Evolutionary conservation across 2,113 vertebrate genomes (phyloP).

Genomic region (Canis aureus): DNA sequence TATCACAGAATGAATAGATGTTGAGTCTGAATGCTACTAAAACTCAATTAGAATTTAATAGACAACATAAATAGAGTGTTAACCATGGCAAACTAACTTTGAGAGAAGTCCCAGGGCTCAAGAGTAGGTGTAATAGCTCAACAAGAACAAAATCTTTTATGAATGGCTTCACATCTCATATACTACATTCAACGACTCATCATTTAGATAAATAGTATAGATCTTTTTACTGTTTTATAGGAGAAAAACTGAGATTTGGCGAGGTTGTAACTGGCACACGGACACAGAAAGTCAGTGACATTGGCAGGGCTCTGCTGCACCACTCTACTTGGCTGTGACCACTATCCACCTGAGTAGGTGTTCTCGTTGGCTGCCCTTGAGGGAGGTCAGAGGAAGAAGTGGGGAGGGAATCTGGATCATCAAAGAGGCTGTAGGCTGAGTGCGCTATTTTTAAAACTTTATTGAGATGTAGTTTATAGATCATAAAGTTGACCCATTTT

Average conservation of each 20-base stretch:
- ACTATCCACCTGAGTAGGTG: not conserved
- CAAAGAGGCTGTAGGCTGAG: not conserved
- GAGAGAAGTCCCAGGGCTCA: slow-evolving; percentile 13
- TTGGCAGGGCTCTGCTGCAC: not conserved
- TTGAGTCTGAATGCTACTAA: not conserved
- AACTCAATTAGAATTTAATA: slow-evolving; percentile 58
- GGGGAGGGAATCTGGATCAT: not conserved
- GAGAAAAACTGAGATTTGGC: not conserved
- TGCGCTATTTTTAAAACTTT: not conserved
- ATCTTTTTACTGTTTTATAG: not conserved
- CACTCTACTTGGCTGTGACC: not conserved
- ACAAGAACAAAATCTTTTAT: slow-evolving; percentile 22
- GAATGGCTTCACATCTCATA: slow-evolving; percentile 49
- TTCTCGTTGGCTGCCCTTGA: not conserved
- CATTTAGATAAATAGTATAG: not conserved
- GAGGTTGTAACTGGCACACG: not conserved
- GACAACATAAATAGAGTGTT: slow-evolving; percentile 26
- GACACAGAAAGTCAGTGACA: not conserved
- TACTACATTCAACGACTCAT: not conserved
- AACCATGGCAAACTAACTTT: slow-evolving; percentile 28
- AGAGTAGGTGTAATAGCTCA: not conserved
- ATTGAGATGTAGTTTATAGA: not conserved
- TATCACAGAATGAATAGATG: not conserved
- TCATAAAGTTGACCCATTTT: not conserved
- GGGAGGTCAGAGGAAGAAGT: not conserved